A percentile compares a stretch with the other conserved stretches of the same genome.
Evolutionary conservation across 2,797 vertebrate genomes (phyloP).

Genomic region (Carapus acus): DNA sequence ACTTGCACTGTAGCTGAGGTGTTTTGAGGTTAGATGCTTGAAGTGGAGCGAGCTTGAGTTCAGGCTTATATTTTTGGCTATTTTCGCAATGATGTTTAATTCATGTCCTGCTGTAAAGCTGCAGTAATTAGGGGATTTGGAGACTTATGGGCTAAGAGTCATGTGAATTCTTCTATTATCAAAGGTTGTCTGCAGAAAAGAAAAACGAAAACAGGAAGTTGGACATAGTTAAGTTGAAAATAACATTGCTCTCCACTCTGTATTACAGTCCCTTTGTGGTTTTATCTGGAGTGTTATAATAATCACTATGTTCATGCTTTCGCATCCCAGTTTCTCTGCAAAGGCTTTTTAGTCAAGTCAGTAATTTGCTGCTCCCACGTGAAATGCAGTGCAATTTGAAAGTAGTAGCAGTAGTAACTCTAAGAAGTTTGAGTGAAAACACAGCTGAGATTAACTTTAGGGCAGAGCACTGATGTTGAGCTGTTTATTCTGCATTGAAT

Average conservation of each 20-base stretch:
- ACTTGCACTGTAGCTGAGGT: slow-evolving; percentile 2
- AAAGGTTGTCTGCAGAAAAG: background rate
- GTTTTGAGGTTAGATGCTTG: background rate
- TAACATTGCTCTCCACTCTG: slow-evolving; percentile 20
- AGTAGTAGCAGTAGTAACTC: slow-evolving; percentile 20
- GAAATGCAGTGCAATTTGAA: slow-evolving; percentile 8
- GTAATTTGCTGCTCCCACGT: slow-evolving; percentile 9
- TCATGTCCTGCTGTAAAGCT: background rate
- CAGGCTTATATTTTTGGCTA: background rate
- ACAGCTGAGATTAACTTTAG: slow-evolving; percentile 29
- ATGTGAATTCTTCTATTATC: slow-evolving; percentile 6
- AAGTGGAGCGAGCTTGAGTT: background rate
- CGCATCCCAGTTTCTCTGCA: slow-evolving; percentile 27
- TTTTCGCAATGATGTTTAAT: background rate
- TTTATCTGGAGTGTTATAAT: slow-evolving; percentile 28
- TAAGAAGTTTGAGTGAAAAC: slow-evolving; percentile 23
- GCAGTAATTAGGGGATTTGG: slow-evolving; percentile 4
- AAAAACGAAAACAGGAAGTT: slow-evolving; percentile 14
- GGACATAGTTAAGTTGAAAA: slow-evolving; percentile 15
- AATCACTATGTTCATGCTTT: slow-evolving; percentile 43
- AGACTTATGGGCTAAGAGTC: slow-evolving; percentile 2
- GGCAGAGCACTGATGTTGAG: slow-evolving; percentile 22
- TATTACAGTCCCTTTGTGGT: slow-evolving; percentile 33
- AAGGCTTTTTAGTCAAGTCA: slow-evolving; percentile 32
- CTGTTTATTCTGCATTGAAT: slow-evolving; percentile 29